Percentiles rank a stretch among this genome's conserved stretches.
These are phyloP conservation scores for Labeo catla DNA, from an alignment of 2,113 vertebrate species.

Conservation along the genomic window DNA sequence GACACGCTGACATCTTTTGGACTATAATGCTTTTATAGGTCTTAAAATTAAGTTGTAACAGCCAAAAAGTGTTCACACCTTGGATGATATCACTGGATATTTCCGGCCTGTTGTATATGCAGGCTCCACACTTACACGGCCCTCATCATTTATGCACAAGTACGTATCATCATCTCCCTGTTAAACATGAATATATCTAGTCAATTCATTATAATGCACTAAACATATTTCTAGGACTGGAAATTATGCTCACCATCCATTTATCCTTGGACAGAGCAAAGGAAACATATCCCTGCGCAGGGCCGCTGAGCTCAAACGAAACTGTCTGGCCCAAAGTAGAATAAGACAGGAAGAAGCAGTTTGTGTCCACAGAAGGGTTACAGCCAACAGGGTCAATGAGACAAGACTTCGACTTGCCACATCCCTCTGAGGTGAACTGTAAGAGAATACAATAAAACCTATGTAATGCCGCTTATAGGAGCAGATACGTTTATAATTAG, in stretches of 20 bases:
- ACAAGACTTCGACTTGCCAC: conserved; percentile 83
- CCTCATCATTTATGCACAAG: conserved; percentile 74
- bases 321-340: conserved; percentile 65
- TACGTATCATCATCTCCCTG: conserved; percentile 86
- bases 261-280: conserved; percentile 84
- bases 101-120: conserved; percentile 68
- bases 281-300: conserved; percentile 82
- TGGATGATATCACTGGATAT: conserved; percentile 71
- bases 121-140: conserved; percentile 61
- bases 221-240: not conserved
- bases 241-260: conserved; percentile 83
- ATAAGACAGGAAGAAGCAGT: conserved; percentile 84
- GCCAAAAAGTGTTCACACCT: conserved; percentile 64
- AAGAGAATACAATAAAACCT: conserved; percentile 13
- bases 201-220: not conserved
- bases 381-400: conserved; percentile 79
- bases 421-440: conserved; percentile 81
- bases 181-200: not conserved
- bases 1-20: not conserved
- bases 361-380: conserved; percentile 71
- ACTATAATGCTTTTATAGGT: not conserved
- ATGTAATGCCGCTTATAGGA: not conserved
- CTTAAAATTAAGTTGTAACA: not conserved
- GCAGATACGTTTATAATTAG: not conserved
- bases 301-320: conserved; percentile 84